Evolutionary conservation across 2,888 invertebrate genomes (phyloP).

Genomic region (Itoplectis maculator): DNA sequence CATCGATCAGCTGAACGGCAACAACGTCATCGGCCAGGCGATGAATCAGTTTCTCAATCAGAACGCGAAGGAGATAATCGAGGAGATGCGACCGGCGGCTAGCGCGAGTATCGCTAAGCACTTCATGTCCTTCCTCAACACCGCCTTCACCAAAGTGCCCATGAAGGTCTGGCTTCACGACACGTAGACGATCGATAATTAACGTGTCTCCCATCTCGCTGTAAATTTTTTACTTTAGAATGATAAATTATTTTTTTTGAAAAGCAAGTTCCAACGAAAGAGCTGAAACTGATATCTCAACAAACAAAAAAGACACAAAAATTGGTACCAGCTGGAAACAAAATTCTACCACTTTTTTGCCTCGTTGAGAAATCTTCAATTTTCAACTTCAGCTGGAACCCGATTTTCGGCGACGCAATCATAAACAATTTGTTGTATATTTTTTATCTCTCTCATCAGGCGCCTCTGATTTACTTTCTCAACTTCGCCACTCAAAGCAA

Average conservation of each 20-base stretch:
- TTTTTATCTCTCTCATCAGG: not conserved
- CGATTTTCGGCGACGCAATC: not conserved
- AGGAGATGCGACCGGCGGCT: constrained; percentile 93
- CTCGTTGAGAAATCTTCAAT: too few species aligned
- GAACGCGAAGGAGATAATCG: constrained; percentile 92
- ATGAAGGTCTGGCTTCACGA: constrained; percentile 88
- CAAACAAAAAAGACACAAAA: not conserved
- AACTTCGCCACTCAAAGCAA: not conserved
- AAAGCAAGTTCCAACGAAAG: not conserved
- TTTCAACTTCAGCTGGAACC: not conserved
- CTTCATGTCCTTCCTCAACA: constrained; percentile 90
- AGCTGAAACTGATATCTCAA: not conserved
- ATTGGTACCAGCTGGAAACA: not conserved
- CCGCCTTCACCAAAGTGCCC: constrained; percentile 90
- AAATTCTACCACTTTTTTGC: not conserved
- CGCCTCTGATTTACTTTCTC: not conserved
- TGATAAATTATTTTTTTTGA: constrained; percentile 20
- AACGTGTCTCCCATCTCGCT: constrained; percentile 13
- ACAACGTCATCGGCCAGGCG: constrained; percentile 92
- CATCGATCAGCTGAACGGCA: constrained; percentile 90
- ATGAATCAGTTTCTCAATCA: constrained; percentile 94
- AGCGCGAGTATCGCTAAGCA: constrained; percentile 90
- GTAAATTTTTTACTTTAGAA: constrained; percentile 6
- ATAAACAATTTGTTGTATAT: not conserved
- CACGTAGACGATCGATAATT: constrained; percentile 68